These are phyloP conservation scores for Brachionus koreanus DNA, from an alignment of 1,140 invertebrate genomes.

Conservation along the genomic window DNA sequence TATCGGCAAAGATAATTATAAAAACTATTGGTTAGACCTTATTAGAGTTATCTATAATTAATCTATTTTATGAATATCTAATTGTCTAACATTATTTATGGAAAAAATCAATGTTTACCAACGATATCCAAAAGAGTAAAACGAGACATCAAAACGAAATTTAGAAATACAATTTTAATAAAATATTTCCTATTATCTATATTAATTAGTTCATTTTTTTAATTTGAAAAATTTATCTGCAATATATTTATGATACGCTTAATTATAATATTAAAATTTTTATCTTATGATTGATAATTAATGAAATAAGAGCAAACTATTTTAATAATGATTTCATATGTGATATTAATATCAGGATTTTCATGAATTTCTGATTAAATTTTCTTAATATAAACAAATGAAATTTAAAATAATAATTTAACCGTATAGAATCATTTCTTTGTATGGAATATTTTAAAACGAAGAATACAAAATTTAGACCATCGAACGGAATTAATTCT, in stretches of 20 bases:
- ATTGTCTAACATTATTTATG: no score
- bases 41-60: no score
- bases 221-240: not conserved
- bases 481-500: not conserved
- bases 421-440: not conserved
- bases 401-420: slow-evolving; percentile 42
- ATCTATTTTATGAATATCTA: no score
- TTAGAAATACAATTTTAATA: not conserved
- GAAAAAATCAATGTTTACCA: no score
- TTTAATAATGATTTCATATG: not conserved
- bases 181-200: not conserved
- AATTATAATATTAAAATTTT: slow-evolving; percentile 8
- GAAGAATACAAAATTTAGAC: not conserved
- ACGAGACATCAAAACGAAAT: not conserved
- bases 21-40: no score
- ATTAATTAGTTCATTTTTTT: not conserved
- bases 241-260: not conserved
- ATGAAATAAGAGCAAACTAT: not conserved
- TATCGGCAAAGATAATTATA: no score
- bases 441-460: not conserved
- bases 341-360: not conserved
- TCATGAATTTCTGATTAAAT: not conserved
- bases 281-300: not conserved
- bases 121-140: no score
- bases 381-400: slow-evolving; percentile 13